phyloP scores from a whole-genome alignment of 2,888 invertebrate genomes.

The Plagiodera versicolora region DNA sequence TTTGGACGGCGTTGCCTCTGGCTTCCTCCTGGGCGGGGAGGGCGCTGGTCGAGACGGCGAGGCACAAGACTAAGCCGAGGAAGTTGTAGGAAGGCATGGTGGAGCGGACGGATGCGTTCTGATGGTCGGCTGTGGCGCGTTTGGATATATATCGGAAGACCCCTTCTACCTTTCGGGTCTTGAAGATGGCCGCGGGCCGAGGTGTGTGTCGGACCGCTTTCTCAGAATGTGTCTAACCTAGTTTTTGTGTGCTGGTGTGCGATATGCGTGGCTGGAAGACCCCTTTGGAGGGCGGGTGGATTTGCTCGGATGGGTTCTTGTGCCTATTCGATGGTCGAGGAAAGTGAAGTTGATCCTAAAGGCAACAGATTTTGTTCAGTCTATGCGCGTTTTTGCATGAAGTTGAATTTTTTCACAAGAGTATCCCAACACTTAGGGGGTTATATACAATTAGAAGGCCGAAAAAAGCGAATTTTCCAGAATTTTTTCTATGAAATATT shows the following conservation, averaged over 20 bases:
- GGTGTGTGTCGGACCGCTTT: constrained; percentile 56
- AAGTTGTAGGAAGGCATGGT: constrained; percentile 57
- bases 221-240: constrained; percentile 54
- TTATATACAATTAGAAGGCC: no score
- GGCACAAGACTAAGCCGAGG: constrained; percentile 58
- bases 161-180: constrained; percentile 56
- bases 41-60: constrained; percentile 62
- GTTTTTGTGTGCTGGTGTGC: constrained; percentile 45
- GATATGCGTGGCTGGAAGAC: no score
- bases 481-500: no score
- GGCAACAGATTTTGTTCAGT: no score
- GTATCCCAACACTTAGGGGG: no score
- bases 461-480: no score
- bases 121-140: constrained; percentile 49
- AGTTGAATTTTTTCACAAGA: no score
- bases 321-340: no score
- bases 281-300: no score
- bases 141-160: constrained; percentile 53
- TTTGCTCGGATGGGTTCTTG: no score
- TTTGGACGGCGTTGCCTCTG: constrained; percentile 62
- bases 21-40: constrained; percentile 67
- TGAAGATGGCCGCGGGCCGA: constrained; percentile 55
- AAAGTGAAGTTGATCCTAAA: no score
- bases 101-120: constrained; percentile 45
- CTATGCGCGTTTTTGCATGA: no score